Percentiles rank a stretch among this genome's conserved stretches.
Conservation (phyloP, 2,888 invertebrate species). For the Netelia melanura region DNA sequence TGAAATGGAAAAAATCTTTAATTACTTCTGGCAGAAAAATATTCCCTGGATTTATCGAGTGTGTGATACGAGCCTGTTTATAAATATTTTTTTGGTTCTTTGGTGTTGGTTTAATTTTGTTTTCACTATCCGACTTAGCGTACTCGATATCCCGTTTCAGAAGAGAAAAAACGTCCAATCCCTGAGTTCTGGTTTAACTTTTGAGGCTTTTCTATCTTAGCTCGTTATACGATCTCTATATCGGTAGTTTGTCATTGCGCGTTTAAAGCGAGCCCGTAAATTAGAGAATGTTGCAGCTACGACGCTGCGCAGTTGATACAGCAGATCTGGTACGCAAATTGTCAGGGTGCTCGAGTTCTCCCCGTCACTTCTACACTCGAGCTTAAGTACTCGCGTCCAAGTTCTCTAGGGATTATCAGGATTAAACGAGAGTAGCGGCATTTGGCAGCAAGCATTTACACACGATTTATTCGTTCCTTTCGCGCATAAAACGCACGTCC, state of each 20-base stretch:
- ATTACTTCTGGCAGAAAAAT: no score
- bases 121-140: no score
- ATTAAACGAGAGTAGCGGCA: constrained; percentile 37
- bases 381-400: constrained; percentile 12
- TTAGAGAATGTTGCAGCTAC: constrained; percentile 19
- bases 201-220: neutral
- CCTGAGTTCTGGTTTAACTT: neutral
- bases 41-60: no score
- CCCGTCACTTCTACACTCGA: constrained; percentile 7
- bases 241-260: neutral
- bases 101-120: no score
- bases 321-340: constrained; percentile 18
- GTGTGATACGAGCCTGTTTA: no score
- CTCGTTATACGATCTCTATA: neutral
- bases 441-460: constrained; percentile 47
- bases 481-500: constrained; percentile 23
- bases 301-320: constrained; percentile 14
- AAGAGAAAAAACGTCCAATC: neutral
- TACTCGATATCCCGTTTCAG: no score
- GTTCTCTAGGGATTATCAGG: constrained; percentile 42
- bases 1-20: neutral
- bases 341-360: constrained; percentile 35
- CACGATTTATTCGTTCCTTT: constrained; percentile 57
- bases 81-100: no score
- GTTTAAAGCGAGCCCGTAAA: neutral